These are phyloP conservation scores for Apotomis capreana DNA, from an alignment of 2,888 invertebrate genomes.

Conservation along the genomic window DNA sequence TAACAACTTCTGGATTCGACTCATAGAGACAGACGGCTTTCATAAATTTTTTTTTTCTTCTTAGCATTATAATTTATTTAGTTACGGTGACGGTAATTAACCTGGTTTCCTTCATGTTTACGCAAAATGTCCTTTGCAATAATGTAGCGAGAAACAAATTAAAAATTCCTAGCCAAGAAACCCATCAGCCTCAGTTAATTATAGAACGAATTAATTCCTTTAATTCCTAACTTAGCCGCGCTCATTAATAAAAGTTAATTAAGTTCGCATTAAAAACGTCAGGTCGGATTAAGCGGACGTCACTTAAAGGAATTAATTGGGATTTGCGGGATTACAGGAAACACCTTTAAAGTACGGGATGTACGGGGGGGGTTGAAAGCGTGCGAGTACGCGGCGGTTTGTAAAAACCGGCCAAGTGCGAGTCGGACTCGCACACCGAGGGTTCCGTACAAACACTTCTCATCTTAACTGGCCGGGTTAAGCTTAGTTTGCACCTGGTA, in stretches of 20 bases:
- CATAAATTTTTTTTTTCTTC: too few relatives aligned
- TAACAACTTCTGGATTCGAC: too few relatives aligned
- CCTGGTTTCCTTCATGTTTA: neutral
- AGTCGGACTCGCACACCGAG: too few relatives aligned
- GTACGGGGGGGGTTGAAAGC: slow-evolving; percentile 46
- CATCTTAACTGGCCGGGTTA: too few relatives aligned
- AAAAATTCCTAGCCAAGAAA: slow-evolving; percentile 1
- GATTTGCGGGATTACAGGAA: slow-evolving; percentile 72
- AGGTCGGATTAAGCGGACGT: slow-evolving; percentile 71
- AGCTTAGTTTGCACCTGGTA: too few relatives aligned
- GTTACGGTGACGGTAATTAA: neutral
- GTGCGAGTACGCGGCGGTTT: neutral
- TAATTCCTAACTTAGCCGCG: slow-evolving; percentile 51
- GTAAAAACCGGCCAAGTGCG: neutral
- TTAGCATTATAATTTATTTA: too few relatives aligned
- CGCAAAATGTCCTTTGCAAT: slow-evolving; percentile 3
- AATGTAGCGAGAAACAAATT: slow-evolving; percentile 14
- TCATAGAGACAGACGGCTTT: too few relatives aligned
- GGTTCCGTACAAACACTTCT: too few relatives aligned
- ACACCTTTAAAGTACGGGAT: slow-evolving; percentile 53
- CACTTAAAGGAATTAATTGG: slow-evolving; percentile 75
- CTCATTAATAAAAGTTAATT: slow-evolving; percentile 78
- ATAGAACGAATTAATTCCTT: slow-evolving; percentile 42
- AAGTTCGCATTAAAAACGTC: slow-evolving; percentile 75
- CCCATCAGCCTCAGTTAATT: slow-evolving; percentile 26